Base-by-base conservation (phyloP, 2,113 vertebrate genomes). In the Sciurus niger region DNA sequence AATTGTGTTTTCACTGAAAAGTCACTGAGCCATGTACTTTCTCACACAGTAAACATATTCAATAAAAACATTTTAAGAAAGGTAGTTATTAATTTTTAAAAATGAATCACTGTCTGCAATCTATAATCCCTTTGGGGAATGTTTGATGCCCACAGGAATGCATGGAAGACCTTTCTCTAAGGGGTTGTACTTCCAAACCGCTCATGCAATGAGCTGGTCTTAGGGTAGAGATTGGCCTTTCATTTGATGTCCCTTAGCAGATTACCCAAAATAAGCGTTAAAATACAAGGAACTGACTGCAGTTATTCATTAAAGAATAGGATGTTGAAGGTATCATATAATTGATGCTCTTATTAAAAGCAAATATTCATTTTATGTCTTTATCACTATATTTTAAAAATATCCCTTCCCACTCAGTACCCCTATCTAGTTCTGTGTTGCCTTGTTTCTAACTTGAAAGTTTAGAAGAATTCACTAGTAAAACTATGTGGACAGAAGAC, bases 1-100 rank as follows among this genome's bases (percentile, higher is more conserved):
- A 88, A 96, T 89, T 65, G 53, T 65, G 53, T 28, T 92, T 94
- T 95, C 63, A 89, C 83, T 91, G 37, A 93, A 91, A 55, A 92
- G 46, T 77, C 91, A 90, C 53, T 88, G 63, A 88, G 37, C 65
- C 82, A 17, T 93, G n/a, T 89, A 43, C 34, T 96, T 97, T 89
- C 34, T 93, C 68, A 76, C 40, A 67, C 24, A 83, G 24, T 34
- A 24, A 93, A 48, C 22, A 89, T 0, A 1, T 76, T 83, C 78
- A 88, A 90, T 79, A 94, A 94, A 95, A 93, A 12, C 20, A 79
- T 46, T 67, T 94, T 90, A 63, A 78, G 74, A 85, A 63, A 65
- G 4, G 40, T 79, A 87, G 93, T 88, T 95, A 82, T 88, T 94
- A 90, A 77, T 90, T 87, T 20, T 63, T 30, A 34, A 73, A 95